phyloP scores from a whole-genome alignment of 2,888 invertebrate genomes.

The Sphinx pinastri region DNA sequence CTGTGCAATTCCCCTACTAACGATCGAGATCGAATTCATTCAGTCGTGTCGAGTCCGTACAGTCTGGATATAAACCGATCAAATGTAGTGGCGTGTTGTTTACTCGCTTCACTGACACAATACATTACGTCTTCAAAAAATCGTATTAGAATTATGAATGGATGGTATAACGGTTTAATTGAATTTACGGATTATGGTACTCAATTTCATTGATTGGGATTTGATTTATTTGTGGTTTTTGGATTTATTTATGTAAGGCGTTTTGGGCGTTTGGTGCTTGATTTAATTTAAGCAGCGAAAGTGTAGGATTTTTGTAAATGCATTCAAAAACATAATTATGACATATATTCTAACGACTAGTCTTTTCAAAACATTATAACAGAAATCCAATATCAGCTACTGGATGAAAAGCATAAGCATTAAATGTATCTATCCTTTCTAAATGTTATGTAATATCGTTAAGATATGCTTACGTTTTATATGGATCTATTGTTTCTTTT shows the following conservation, averaged over 20 bases:
- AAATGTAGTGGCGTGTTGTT: slow-evolving; percentile 55
- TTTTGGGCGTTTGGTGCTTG: neutral
- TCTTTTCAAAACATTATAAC: too few relatives aligned
- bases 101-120: slow-evolving; percentile 57
- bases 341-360: too few relatives aligned
- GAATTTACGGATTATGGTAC: slow-evolving; percentile 38
- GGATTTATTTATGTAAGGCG: neutral
- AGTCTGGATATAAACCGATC: slow-evolving; percentile 61
- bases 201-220: slow-evolving; percentile 14
- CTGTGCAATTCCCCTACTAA: slow-evolving; percentile 50
- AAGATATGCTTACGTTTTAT: too few relatives aligned
- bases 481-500: too few relatives aligned
- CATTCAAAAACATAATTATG: too few relatives aligned
- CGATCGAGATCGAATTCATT: slow-evolving; percentile 66
- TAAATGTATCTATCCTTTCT: too few relatives aligned
- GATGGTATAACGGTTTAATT: slow-evolving; percentile 51
- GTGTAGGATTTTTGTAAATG: neutral
- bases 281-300: neutral
- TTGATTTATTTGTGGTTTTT: neutral
- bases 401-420: too few relatives aligned
- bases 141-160: slow-evolving; percentile 58
- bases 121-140: slow-evolving; percentile 56
- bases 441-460: too few relatives aligned
- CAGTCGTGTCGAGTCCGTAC: slow-evolving; percentile 51
- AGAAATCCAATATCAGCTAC: too few relatives aligned